Base-by-base conservation (phyloP, 2,888 invertebrate genomes). In the Himalopsyche anomala region DNA sequence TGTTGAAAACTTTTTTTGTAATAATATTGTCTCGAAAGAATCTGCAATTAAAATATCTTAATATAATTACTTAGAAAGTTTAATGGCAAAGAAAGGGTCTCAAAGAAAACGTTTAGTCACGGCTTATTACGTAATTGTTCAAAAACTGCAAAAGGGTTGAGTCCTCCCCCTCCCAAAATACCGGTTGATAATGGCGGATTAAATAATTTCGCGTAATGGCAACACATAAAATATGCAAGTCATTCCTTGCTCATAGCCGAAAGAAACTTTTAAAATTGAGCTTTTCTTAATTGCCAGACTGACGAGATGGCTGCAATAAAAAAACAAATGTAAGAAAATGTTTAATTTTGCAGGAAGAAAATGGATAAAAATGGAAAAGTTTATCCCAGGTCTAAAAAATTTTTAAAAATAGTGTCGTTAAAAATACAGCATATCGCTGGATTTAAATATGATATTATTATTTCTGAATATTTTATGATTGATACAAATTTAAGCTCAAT, bases 121-220 rank as follows among this genome's bases (percentile, higher is more conserved):
- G 89, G 88, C 88, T 89, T 89, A 89, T 89, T 89, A 89, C 88
- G 89, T 88, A 87, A 89, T 89, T 87, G 88, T 84, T 86, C 88
- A 88, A 88, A 89, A 89, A 88, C 86, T 87, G 86, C 84, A 86
- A 87, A 87, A 83, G 88, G 88, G 88, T 86, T 85, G 82, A 55
- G 81, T 51, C 85, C 80, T 9, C 84, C 82, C 85, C 85, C 85
- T 56, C 82, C 74, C 74, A 74, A 74, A 74, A 74, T 74, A 74
- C 74, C 74, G 79, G 80, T 42, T 84, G 87, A 86, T 87, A 87
- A 87, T 88, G 88, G 88, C 87, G 90, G 90, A 91, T 92, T 92
- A 91, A 92, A 92, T 91, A 91, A 90, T 91, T 91, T 90, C 89
- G 55, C 87, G 86, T 87, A 89, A 88, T 88, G 87, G 87, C 87